These are phyloP conservation scores for Melanotaenia nigrans DNA, from an alignment of 2,797 vertebrate species.

Conservation along the genomic window DNA sequence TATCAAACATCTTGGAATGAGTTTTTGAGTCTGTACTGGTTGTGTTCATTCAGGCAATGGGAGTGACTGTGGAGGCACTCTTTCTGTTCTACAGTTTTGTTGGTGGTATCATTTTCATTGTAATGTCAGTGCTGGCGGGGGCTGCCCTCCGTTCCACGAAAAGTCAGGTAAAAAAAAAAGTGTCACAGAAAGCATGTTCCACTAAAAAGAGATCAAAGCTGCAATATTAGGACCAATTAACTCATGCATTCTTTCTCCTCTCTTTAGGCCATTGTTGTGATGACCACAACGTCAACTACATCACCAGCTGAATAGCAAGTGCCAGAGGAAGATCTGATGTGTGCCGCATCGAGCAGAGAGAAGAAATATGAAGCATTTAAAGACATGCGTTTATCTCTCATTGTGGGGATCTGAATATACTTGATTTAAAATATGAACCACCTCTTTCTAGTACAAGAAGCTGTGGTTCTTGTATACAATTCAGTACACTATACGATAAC, in stretches of 20 bases:
- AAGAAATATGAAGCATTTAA: conserved; percentile 7
- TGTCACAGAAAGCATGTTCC: not conserved
- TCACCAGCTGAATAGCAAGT: conserved; percentile 35
- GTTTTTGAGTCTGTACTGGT: conserved; percentile 1
- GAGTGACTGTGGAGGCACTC: conserved; percentile 1
- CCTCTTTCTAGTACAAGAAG: not conserved
- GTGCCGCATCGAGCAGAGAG: not conserved
- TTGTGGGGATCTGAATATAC: not conserved
- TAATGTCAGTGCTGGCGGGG: conserved; percentile 66
- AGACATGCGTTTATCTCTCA: not conserved
- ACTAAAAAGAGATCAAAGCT: not conserved
- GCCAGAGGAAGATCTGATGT: conserved; percentile 7
- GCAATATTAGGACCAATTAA: not conserved
- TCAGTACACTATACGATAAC: not conserved
- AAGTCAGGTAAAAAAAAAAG: conserved; percentile 58
- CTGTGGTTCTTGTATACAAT: not conserved
- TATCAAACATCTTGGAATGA: not conserved
- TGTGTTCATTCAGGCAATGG: conserved; percentile 48
- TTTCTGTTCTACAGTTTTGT: conserved; percentile 50
- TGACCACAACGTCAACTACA: conserved; percentile 21
- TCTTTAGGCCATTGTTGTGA: conserved; percentile 54
- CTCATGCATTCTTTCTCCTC: conserved; percentile 16
- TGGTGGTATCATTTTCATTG: conserved; percentile 57
- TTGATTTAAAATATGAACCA: not conserved
- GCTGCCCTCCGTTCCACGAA: conserved; percentile 63